Conservation (phyloP, 1,140 invertebrate genomes). For the Drosophila teissieri region DNA sequence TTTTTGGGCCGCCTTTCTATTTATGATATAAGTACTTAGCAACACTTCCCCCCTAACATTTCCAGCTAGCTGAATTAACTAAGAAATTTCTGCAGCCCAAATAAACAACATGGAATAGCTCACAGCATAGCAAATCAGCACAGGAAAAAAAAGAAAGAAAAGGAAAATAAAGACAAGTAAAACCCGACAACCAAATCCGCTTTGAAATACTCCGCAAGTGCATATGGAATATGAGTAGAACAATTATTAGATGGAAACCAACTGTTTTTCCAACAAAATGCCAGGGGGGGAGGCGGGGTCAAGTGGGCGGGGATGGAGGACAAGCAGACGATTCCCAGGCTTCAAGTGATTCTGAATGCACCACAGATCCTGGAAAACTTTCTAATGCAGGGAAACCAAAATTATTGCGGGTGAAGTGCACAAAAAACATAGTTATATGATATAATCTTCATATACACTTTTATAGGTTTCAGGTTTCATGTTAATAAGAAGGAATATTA, state of each 20-base stretch:
- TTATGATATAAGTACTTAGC: slow-evolving; percentile 7
- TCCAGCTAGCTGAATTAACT: slow-evolving; percentile 11
- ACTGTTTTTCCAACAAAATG: slow-evolving; percentile 67
- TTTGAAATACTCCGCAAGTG: slow-evolving; percentile 54
- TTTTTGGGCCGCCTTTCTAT: slow-evolving; percentile 6
- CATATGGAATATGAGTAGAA: slow-evolving; percentile 60
- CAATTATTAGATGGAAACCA: slow-evolving; percentile 74
- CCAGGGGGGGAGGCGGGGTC: slow-evolving; percentile 36
- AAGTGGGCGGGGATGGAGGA: slow-evolving; percentile 29
- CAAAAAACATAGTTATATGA: background rate
- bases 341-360: slow-evolving; percentile 64
- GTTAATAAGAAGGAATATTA: no score
- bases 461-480: no score
- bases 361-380: slow-evolving; percentile 42
- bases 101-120: slow-evolving; percentile 27
- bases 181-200: slow-evolving; percentile 68
- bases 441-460: no score
- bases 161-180: slow-evolving; percentile 28
- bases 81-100: slow-evolving; percentile 23
- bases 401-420: slow-evolving; percentile 11
- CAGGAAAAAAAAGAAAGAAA: background rate
- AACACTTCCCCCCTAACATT: background rate
- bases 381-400: slow-evolving; percentile 44
- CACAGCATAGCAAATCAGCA: slow-evolving; percentile 17
- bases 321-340: slow-evolving; percentile 19